Evolutionary conservation across 2,888 invertebrate species (phyloP).

Genomic region (Oithona nana): DNA sequence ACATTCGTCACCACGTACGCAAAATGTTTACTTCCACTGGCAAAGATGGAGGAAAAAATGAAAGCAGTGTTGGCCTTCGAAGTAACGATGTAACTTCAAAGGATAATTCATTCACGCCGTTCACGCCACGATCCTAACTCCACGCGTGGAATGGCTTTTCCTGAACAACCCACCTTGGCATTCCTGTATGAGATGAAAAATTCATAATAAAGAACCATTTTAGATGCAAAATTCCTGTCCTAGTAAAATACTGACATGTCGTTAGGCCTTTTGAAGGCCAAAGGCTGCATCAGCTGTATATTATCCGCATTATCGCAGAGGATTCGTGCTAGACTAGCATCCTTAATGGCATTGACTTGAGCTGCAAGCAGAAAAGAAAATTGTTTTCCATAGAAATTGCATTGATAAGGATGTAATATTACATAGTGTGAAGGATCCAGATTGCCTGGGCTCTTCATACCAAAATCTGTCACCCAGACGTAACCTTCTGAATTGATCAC

Average conservation of each 20-base stretch:
- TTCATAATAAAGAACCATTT: conserved; percentile 2
- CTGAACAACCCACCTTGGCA: conserved; percentile 42
- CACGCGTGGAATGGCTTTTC: conserved; percentile 34
- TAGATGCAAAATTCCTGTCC: background rate
- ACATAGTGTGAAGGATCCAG: conserved; percentile 48
- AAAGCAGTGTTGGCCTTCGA: background rate
- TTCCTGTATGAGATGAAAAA: conserved; percentile 33
- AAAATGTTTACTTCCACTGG: no score
- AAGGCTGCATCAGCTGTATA: conserved; percentile 6
- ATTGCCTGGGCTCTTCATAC: conserved; percentile 53
- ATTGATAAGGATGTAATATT: background rate
- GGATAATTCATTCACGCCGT: background rate
- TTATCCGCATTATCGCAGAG: conserved; percentile 13
- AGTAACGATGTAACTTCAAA: background rate
- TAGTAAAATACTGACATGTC: background rate
- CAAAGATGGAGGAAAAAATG: background rate
- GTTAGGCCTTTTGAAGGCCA: conserved; percentile 5
- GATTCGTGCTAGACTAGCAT: conserved; percentile 4
- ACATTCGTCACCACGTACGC: no score
- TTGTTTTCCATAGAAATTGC: background rate
- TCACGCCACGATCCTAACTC: conserved; percentile 38
- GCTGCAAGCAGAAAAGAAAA: background rate
- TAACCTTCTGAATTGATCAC: conserved; percentile 42
- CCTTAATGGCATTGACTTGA: conserved; percentile 1
- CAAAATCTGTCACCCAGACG: conserved; percentile 69